These are phyloP conservation scores for Pachycephala philippinensis DNA, from an alignment of 2,113 vertebrate species.

Conservation along the genomic window DNA sequence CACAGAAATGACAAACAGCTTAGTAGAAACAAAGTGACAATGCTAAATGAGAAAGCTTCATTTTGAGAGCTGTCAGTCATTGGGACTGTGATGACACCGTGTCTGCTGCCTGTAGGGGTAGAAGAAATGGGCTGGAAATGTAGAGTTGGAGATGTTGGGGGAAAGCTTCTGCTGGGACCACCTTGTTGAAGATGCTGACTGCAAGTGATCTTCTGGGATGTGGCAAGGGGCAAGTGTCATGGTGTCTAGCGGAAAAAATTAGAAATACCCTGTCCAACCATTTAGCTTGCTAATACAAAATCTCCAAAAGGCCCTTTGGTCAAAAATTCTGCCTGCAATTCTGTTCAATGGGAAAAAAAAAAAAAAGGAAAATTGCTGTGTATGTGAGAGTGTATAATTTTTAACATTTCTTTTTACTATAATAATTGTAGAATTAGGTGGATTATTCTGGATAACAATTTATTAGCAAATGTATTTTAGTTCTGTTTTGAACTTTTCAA, in stretches of 20 bases:
- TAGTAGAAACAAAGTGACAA: neutral
- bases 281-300: neutral
- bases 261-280: neutral
- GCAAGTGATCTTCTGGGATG: neutral
- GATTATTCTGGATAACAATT: neutral
- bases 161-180: neutral
- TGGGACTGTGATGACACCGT: rapidly evolving
- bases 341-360: neutral
- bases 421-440: neutral
- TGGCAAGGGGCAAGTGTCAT: neutral
- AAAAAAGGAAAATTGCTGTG: neutral
- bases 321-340: neutral
- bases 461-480: neutral
- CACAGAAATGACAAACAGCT: rapidly evolving
- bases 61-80: rapidly evolving
- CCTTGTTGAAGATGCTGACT: neutral
- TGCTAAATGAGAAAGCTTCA: neutral
- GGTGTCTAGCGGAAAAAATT: neutral
- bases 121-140: neutral
- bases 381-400: neutral
- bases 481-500: neutral
- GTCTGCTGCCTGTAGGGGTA: neutral
- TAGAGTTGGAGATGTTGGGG: rapidly evolving
- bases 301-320: neutral
- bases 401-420: neutral